phyloP scores from a whole-genome alignment of 2,888 invertebrate species.

The Marasmarcha lunaedactyla region DNA sequence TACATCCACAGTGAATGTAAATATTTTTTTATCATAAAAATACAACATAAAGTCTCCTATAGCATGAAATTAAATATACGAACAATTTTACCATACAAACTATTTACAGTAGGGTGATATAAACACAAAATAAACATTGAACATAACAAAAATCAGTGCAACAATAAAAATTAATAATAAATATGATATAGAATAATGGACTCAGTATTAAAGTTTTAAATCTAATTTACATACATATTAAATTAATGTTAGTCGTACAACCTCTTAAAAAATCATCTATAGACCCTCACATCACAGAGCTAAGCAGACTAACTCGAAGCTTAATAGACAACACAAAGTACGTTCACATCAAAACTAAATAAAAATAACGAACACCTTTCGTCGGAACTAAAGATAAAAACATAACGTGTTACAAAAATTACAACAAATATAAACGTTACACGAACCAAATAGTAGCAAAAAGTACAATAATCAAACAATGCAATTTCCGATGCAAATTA shows the following conservation, averaged over 20 bases:
- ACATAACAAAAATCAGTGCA: slow-evolving; percentile 67
- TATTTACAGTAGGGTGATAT: slow-evolving; percentile 64
- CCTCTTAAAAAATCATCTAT: slow-evolving; percentile 66
- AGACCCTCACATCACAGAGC: slow-evolving; percentile 67
- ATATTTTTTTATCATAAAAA: slow-evolving; percentile 41
- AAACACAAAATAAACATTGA: slow-evolving; percentile 64
- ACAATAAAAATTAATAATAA: slow-evolving; percentile 69
- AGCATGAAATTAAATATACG: slow-evolving; percentile 50
- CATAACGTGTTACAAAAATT: neutral
- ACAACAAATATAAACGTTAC: neutral
- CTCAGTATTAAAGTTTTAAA: slow-evolving; percentile 62
- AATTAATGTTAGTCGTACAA: slow-evolving; percentile 58
- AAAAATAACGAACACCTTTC: neutral
- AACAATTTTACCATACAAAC: slow-evolving; percentile 48
- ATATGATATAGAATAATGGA: slow-evolving; percentile 46
- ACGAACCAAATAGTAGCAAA: slow-evolving; percentile 11
- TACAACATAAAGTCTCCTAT: slow-evolving; percentile 61
- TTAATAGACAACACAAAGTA: neutral
- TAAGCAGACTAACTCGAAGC: slow-evolving; percentile 49
- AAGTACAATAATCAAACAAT: neutral
- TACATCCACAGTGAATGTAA: slow-evolving; percentile 65
- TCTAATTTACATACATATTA: slow-evolving; percentile 38
- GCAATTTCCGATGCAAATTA: slow-evolving; percentile 23
- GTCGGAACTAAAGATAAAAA: neutral
- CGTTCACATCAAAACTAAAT: neutral